These are phyloP conservation scores for Proales similis DNA, from an alignment of 1,140 invertebrate genomes.

Conservation along the genomic window DNA sequence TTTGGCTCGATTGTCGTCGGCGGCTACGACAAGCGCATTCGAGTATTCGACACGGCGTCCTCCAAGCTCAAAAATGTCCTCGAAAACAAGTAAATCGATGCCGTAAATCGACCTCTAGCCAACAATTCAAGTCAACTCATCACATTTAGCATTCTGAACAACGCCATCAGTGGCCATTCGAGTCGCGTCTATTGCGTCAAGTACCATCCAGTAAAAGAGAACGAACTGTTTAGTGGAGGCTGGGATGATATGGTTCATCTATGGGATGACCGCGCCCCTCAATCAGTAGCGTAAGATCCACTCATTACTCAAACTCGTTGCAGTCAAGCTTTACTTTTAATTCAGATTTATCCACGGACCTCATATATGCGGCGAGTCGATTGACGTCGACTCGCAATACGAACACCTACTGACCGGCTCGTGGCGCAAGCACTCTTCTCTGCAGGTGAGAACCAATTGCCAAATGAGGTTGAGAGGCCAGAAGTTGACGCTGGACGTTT, in stretches of 20 bases:
- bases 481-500: not conserved
- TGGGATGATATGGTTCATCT: slow-evolving; percentile 37
- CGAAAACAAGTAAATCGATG: slow-evolving; percentile 1
- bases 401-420: slow-evolving; percentile 35
- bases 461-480: not conserved
- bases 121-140: too few relatives aligned
- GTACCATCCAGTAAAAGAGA: not conserved
- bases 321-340: not conserved
- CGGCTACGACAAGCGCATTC: slow-evolving; percentile 4
- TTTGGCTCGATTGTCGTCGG: not conserved
- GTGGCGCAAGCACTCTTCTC: slow-evolving; percentile 17
- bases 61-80: slow-evolving; percentile 18
- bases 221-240: slow-evolving; percentile 22
- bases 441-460: slow-evolving; percentile 10
- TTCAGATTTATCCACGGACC: slow-evolving; percentile 34
- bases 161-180: slow-evolving; percentile 17
- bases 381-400: slow-evolving; percentile 28
- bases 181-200: slow-evolving; percentile 32
- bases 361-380: slow-evolving; percentile 29
- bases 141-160: not conserved
- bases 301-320: not conserved
- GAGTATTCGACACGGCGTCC: slow-evolving; percentile 16
- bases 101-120: not conserved
- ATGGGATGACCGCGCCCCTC: slow-evolving; percentile 23
- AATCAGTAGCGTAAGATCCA: slow-evolving; percentile 10